Evolutionary conservation across 2,797 vertebrate species (phyloP).

Genomic region (Tenualosa thibaudeaui): DNA sequence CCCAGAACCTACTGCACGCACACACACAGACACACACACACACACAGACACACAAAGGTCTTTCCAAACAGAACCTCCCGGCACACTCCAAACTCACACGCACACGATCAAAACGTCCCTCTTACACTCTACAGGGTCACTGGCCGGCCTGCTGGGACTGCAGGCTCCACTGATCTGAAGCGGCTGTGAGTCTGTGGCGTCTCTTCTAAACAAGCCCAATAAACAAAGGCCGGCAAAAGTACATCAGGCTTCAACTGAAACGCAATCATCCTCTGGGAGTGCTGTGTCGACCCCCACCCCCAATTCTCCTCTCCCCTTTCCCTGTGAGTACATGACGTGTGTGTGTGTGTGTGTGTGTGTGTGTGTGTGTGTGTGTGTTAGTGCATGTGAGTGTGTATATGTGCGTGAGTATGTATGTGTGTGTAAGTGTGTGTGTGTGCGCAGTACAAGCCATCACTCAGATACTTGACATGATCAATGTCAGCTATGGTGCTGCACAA

Average conservation of each 20-base stretch:
- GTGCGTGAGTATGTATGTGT: not conserved
- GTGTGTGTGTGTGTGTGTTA: not conserved
- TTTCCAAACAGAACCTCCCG: too few species aligned
- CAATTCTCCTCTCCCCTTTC: not conserved
- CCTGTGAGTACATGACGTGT: not conserved
- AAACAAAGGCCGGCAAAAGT: not conserved
- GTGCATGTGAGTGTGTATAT: not conserved
- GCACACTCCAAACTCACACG: not conserved
- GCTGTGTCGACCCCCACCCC: not conserved
- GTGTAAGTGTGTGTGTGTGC: conserved; percentile 10
- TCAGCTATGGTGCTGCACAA: conserved; percentile 36
- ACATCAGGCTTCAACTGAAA: not conserved
- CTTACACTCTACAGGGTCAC: not conserved
- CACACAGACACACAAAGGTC: not conserved
- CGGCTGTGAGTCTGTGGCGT: not conserved
- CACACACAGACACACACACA: not conserved
- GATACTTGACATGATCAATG: conserved; percentile 47
- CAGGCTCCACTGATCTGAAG: not conserved
- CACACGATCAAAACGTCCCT: not conserved
- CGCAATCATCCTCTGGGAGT: conserved; percentile 6
- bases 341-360: not conserved
- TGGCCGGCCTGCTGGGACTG: not conserved
- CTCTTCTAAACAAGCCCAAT: not conserved
- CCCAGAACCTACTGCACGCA: not conserved
- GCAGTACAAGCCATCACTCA: conserved; percentile 38